Evolutionary conservation across 2,888 invertebrate genomes (phyloP).

Genomic region (Orgyia antiqua): DNA sequence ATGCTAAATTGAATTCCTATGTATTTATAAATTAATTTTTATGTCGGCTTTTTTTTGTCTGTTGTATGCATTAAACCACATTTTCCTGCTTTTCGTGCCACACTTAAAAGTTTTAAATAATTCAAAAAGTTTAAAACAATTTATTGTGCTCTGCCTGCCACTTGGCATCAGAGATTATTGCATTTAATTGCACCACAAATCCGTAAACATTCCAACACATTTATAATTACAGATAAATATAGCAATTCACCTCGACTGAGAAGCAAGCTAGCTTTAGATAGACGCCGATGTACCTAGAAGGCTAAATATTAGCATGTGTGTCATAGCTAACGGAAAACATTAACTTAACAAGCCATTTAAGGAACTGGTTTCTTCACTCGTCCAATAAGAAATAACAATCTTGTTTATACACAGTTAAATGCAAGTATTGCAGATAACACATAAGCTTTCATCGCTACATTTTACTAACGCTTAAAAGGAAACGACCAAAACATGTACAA

Average conservation of each 20-base stretch:
- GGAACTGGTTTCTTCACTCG: constrained; percentile 38
- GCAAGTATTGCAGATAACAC: constrained; percentile 22
- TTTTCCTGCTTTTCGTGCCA: too few species aligned
- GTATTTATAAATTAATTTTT: too few species aligned
- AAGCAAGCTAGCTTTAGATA: constrained; percentile 19
- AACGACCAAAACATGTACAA: constrained; percentile 32
- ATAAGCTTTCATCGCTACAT: constrained; percentile 32
- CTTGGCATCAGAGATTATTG: constrained; percentile 35
- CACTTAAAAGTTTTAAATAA: constrained; percentile 30
- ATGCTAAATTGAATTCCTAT: too few species aligned
- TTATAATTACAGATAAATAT: constrained; percentile 42
- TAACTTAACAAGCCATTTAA: constrained; percentile 43
- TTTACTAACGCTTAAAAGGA: constrained; percentile 37
- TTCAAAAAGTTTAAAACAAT: constrained; percentile 31
- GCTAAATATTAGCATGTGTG: constrained; percentile 43
- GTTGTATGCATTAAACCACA: too few species aligned
- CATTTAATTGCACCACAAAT: constrained; percentile 46
- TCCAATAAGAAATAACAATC: constrained; percentile 30
- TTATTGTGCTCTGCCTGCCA: constrained; percentile 31
- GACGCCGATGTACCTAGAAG: constrained; percentile 23
- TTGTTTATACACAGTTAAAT: constrained; percentile 19
- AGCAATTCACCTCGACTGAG: constrained; percentile 38
- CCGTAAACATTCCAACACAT: constrained; percentile 29
- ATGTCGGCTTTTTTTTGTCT: too few species aligned
- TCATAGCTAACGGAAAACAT: constrained; percentile 50